These are phyloP conservation scores for Pristionchus exspectatus DNA, from an alignment of 2,888 invertebrate species.

Conservation along the genomic window DNA sequence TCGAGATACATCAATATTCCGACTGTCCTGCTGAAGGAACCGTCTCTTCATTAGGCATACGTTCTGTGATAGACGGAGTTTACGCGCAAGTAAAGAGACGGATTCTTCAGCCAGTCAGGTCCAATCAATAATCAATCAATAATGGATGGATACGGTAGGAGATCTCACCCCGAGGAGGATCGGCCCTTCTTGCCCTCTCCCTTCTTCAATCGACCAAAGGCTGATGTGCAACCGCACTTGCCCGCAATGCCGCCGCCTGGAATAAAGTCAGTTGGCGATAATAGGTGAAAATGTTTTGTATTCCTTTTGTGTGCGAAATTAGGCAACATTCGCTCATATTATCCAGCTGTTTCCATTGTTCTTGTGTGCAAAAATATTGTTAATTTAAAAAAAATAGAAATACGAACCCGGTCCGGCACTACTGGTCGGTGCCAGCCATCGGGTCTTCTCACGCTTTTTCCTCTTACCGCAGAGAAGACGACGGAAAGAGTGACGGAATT, in stretches of 20 bases:
- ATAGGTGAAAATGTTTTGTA: too few relatives aligned
- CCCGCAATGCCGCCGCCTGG: conserved; percentile 3
- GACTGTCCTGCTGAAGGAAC: too few relatives aligned
- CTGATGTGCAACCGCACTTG: conserved; percentile 49
- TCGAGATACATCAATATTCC: not conserved
- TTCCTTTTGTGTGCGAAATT: too few relatives aligned
- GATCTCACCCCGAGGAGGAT: conserved; percentile 47
- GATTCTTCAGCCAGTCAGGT: not conserved
- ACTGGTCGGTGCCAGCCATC: conserved; percentile 65
- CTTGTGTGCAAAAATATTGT: too few relatives aligned
- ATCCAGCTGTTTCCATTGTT: too few relatives aligned
- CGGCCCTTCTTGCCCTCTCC: conserved; percentile 24
- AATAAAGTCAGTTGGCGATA: not conserved
- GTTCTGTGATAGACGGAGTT: too few relatives aligned
- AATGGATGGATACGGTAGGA: not conserved
- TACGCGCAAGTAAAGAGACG: too few relatives aligned
- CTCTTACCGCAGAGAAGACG: conserved; percentile 70
- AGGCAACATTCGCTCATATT: too few relatives aligned
- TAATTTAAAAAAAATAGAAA: too few relatives aligned
- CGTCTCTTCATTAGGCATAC: too few relatives aligned
- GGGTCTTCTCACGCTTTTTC: conserved; percentile 69
- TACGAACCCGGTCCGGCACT: conserved; percentile 5
- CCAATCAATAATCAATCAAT: not conserved
- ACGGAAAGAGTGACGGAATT: conserved; percentile 77
- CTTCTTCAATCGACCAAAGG: conserved; percentile 46